phyloP scores from a whole-genome alignment of 2,797 vertebrate genomes.

The Numenius phaeopus region DNA sequence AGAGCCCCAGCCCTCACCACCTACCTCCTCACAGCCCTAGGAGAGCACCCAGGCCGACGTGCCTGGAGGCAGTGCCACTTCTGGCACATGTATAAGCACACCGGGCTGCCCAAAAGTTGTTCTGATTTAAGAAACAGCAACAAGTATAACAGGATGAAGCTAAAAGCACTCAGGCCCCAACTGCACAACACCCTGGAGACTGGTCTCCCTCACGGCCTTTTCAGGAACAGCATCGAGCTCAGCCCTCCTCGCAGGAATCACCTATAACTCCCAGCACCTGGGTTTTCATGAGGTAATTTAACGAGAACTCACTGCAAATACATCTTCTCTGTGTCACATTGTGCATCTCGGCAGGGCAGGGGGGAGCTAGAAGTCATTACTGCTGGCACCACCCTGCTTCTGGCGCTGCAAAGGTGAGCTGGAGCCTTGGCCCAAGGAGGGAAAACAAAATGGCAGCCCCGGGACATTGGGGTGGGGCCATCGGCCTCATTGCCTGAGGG shows the following conservation, averaged over 20 bases:
- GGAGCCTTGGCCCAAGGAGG: rapidly evolving
- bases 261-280: neutral
- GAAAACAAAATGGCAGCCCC: rapidly evolving
- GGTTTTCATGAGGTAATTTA: neutral
- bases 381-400: rapidly evolving
- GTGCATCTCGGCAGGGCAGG: rapidly evolving
- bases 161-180: neutral
- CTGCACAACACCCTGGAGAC: rapidly evolving
- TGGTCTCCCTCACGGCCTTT: rapidly evolving
- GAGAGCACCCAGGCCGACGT: rapidly evolving
- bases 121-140: neutral
- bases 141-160: rapidly evolving
- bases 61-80: rapidly evolving
- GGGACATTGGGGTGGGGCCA: rapidly evolving
- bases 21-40: neutral
- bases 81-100: neutral
- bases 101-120: neutral
- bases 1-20: rapidly evolving
- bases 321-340: too few relatives aligned
- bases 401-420: rapidly evolving
- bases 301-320: neutral
- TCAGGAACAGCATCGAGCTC: rapidly evolving
- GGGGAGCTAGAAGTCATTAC: rapidly evolving
- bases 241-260: rapidly evolving
- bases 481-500: rapidly evolving